phyloP scores from a whole-genome alignment of 2,888 invertebrate genomes.

The Piscicola geometra region DNA sequence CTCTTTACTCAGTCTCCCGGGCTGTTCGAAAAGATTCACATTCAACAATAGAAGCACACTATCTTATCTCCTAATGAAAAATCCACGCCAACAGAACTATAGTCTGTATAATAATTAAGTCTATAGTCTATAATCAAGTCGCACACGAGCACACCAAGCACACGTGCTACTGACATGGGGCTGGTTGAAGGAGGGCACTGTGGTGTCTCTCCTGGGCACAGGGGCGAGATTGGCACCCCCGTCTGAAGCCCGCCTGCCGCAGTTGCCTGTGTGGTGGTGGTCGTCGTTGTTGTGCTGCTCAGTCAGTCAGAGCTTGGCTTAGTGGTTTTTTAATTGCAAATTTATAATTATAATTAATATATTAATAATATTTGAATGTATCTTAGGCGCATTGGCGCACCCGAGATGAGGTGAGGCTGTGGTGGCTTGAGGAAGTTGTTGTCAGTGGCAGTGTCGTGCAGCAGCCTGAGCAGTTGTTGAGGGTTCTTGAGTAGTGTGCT shows the following conservation, averaged over 20 bases:
- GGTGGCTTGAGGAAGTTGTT: slow-evolving; percentile 89
- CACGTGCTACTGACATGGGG: not conserved
- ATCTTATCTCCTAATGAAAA: too few species aligned
- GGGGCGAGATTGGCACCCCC: slow-evolving; percentile 40
- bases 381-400: too few species aligned
- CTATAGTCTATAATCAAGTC: too few species aligned
- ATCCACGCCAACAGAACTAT: too few species aligned
- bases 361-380: too few species aligned
- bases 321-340: too few species aligned
- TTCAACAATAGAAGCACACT: too few species aligned
- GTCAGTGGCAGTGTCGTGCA: slow-evolving; percentile 58
- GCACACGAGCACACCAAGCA: not conserved
- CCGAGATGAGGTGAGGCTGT: slow-evolving; percentile 60
- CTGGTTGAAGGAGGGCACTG: not conserved
- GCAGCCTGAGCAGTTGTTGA: slow-evolving; percentile 55
- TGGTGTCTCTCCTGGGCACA: slow-evolving; percentile 27
- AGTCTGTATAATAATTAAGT: too few species aligned
- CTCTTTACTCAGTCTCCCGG: slow-evolving; percentile 35
- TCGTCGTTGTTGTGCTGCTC: not conserved
- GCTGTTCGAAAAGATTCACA: too few species aligned
- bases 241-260: slow-evolving; percentile 41
- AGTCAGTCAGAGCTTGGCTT: not conserved
- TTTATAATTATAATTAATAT: too few species aligned
- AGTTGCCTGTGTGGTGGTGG: not conserved
- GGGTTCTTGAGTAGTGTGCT: not conserved